Evolutionary conservation across 2,888 invertebrate genomes (phyloP).

Genomic region (Drosophila dives): DNA sequence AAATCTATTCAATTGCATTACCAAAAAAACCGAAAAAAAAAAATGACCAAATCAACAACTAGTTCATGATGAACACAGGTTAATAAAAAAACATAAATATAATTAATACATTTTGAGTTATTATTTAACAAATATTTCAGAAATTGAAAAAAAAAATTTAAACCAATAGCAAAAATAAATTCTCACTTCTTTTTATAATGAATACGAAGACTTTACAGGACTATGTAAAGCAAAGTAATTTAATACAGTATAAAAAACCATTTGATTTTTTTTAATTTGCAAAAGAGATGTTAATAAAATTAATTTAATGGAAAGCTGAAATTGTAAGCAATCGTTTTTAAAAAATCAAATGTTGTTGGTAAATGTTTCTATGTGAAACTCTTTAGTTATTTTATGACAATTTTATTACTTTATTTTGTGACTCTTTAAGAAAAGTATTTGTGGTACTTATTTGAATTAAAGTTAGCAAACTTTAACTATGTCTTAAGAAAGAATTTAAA

Average conservation of each 20-base stretch:
- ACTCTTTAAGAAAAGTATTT: neutral
- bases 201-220: too few species aligned
- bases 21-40: conserved; percentile 42
- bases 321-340: neutral
- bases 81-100: conserved; percentile 35
- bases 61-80: conserved; percentile 34
- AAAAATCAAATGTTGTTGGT: neutral
- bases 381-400: neutral
- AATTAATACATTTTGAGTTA: conserved; percentile 1
- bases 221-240: neutral
- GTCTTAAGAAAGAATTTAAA: neutral
- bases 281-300: neutral
- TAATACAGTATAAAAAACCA: neutral
- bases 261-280: neutral
- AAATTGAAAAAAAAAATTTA: neutral
- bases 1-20: conserved; percentile 37
- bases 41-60: conserved; percentile 6
- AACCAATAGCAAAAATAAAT: too few species aligned
- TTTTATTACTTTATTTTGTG: neutral
- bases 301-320: neutral
- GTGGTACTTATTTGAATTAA: neutral
- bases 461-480: neutral
- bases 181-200: too few species aligned
- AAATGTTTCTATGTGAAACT: neutral
- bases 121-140: neutral